Evolutionary conservation across 2,888 invertebrate genomes (phyloP), one percentile per base, ranked within the genome.

Genomic region (Desoria tigrina): DNA sequence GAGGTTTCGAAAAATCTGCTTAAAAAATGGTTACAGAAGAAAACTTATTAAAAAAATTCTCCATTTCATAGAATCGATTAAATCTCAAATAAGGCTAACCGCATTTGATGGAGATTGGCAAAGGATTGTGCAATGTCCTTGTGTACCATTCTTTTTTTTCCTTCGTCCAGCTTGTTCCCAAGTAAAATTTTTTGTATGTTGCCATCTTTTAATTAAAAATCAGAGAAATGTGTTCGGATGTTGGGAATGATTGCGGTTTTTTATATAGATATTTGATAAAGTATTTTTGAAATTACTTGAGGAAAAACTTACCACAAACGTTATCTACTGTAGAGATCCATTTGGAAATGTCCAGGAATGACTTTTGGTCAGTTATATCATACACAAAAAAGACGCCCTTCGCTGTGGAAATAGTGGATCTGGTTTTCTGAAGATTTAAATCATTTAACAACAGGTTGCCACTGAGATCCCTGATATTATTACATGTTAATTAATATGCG

Each of bases 361-460:
- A 56, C 4, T 21, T 32, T 37, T 28, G 26, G 24, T 60, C 56
- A 11, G 72, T 66, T n/a, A 73, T 56, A 27, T 73, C 72, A 50
- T 68, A 73, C 6, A 70, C 66, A 28, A 70, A 63, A 11, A 73
- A 45, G 6, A 68, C 58, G 3, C 72, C 72, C 23, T 64, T 62
- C 2, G 67, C 57, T 16, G n/a, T 6, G 4, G 6, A 9, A 45
- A 45, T 16, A 3, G 16, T 11, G 6, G 45, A n/a, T n/a, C 16
- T 45, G n/a, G 21, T 18, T 6, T 6, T 16, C n/a, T 45, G 9
- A 45, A 45, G 45, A 21, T 6, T 18, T 21, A n/a, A 21, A 16
- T 9, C 9, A 16, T 39, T 16, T 39, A 11, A 11, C 9, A 39
- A 16, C 9, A 21, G n/a, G 16, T 6, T 45, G 4, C 45, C 45